Conservation (phyloP, 2,888 invertebrate genomes). For the Chymomyza procnemis region DNA sequence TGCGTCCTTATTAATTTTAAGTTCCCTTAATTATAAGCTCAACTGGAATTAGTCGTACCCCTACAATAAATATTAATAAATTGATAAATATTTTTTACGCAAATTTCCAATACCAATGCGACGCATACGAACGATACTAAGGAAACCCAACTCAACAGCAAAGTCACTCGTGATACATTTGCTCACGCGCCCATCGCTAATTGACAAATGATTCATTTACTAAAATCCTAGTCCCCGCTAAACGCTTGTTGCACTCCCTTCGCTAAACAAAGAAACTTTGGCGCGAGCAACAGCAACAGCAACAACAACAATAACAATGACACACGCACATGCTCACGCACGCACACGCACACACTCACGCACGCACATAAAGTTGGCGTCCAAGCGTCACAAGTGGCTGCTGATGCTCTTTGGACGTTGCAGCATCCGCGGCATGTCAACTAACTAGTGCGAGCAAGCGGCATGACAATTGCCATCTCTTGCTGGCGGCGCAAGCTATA, state of each 20-base stretch:
- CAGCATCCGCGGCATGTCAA: background rate
- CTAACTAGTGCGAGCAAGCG: constrained; percentile 39
- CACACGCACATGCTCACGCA: constrained; percentile 5
- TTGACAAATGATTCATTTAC: background rate
- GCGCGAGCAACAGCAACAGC: background rate
- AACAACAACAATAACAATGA: background rate
- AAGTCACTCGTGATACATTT: background rate
- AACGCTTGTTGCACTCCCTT: constrained; percentile 1
- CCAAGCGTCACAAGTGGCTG: constrained; percentile 59
- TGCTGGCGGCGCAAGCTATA: constrained; percentile 66
- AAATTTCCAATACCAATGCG: too few species aligned
- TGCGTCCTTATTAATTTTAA: too few species aligned
- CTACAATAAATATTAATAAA: too few species aligned
- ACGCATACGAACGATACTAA: too few species aligned
- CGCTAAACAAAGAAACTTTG: background rate
- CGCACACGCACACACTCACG: constrained; percentile 20
- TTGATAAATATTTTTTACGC: too few species aligned
- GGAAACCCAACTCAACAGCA: background rate
- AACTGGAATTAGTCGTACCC: too few species aligned
- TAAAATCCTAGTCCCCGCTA: background rate
- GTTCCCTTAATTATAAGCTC: too few species aligned
- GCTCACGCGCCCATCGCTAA: background rate
- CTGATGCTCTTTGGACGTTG: constrained; percentile 28
- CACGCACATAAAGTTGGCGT: constrained; percentile 15
- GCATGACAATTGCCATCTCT: constrained; percentile 23